Percentiles rank a stretch among this genome's conserved stretches.
Evolutionary conservation across 2,888 invertebrate species (phyloP).

Genomic region (Crocallis elinguaria): DNA sequence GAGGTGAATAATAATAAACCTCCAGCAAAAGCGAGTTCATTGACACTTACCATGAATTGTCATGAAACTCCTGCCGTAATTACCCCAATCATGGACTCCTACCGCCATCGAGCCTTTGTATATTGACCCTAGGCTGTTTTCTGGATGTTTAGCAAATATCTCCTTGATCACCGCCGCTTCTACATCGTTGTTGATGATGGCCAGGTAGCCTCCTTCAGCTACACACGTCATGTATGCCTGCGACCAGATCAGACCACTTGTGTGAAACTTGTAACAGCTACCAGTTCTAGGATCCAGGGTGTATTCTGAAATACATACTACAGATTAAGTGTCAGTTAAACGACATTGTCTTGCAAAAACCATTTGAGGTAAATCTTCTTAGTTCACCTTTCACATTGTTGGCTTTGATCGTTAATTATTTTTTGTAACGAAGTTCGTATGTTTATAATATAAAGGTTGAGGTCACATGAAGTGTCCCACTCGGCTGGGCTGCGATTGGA

Average conservation of each 20-base stretch:
- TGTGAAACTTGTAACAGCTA: constrained; percentile 64
- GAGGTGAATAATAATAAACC: neutral
- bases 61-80: neutral
- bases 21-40: no score
- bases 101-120: neutral
- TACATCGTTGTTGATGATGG: constrained; percentile 54
- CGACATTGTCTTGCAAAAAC: no score
- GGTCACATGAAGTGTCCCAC: no score
- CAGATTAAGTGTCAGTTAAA: no score
- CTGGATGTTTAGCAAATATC: neutral
- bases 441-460: no score
- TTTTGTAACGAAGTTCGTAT: no score
- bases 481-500: no score
- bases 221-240: constrained; percentile 56
- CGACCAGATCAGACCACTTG: constrained; percentile 48
- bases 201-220: constrained; percentile 58
- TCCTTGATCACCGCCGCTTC: neutral
- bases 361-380: neutral
- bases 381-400: no score
- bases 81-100: constrained; percentile 5
- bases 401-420: no score
- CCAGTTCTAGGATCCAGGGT: constrained; percentile 43
- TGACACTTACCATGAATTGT: constrained; percentile 13
- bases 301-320: constrained; percentile 51
- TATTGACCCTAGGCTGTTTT: neutral